Evolutionary conservation across 2,888 invertebrate genomes (phyloP).

Genomic region (Sipha maydis): DNA sequence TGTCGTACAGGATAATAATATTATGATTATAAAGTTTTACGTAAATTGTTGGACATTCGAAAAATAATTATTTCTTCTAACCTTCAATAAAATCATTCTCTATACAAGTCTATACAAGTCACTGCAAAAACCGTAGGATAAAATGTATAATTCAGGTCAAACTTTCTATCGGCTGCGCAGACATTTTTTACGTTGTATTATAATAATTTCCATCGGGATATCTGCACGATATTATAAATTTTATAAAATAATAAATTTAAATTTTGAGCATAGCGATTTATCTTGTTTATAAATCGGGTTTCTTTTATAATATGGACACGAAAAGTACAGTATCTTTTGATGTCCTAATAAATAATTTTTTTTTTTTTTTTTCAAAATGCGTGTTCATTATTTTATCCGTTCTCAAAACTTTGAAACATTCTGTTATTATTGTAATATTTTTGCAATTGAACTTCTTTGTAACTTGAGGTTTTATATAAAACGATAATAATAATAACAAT

Average conservation of each 20-base stretch:
- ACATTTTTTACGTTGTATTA: neutral
- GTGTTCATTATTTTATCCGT: slow-evolving; percentile 37
- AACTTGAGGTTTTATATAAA: neutral
- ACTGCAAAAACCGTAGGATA: neutral
- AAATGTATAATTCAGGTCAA: neutral
- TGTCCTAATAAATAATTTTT: neutral
- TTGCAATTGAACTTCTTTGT: slow-evolving; percentile 14
- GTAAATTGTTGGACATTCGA: neutral
- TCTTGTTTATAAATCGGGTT: slow-evolving; percentile 17
- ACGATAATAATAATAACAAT: slow-evolving; percentile 18
- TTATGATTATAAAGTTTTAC: neutral
- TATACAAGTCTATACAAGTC: neutral
- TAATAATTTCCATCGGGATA: neutral
- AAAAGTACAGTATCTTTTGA: slow-evolving; percentile 32
- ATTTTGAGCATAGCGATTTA: slow-evolving; percentile 8
- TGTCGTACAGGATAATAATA: neutral
- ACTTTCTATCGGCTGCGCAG: neutral
- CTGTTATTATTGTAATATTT: slow-evolving; percentile 38
- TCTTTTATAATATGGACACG: slow-evolving; percentile 8
- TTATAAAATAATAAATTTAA: slow-evolving; percentile 1
- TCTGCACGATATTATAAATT: neutral
- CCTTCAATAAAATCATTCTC: neutral
- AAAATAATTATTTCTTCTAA: slow-evolving; percentile 25
- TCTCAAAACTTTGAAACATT: slow-evolving; percentile 14
- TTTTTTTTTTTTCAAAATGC: neutral